Evolutionary conservation across 2,797 vertebrate species (phyloP), one percentile per base, ranked within the genome.

Genomic region (Mionectes olivaceus): DNA sequence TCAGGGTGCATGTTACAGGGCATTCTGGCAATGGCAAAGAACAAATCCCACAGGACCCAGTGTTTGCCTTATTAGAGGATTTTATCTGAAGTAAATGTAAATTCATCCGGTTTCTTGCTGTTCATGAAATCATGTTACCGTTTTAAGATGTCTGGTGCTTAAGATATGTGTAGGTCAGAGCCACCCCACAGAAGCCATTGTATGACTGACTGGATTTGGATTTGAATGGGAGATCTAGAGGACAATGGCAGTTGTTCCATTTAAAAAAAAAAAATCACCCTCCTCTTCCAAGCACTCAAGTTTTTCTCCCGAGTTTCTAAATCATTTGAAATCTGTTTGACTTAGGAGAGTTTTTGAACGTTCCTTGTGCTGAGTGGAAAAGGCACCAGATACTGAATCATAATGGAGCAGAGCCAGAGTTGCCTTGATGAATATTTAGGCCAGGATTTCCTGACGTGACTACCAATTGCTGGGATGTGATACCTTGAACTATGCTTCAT

Each of bases 1-100:
- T 87, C 93, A 83, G 91, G 86, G 77, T 75, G 82, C 59, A 21
- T 61, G 69, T 80, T 90, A 83, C 91, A 93, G 92, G 87, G 83
- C 89, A 35, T 87, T 88, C 67, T 82, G 81, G 83, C 67, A 56
- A 10, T 75, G 56, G 71, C 1, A 0, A 39, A 59, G 75, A 89
- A 24, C 79, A 94, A 87, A 63, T 90, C 93, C 91, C 84, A 0
- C 3, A 84, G 81, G 94, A 65, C 32, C 39, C 91, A 47, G 28
- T 81, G 35, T 73, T 93, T 74, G 57, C 64, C 37, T 92, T 93
- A 37, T 53, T 81, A 57, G 76, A 83, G 56, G 27, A 35, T 84
- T 87, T 94, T 90, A 86, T 86, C 83, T 85, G 87, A 86, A 92
- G 67, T 59, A 80, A 76, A 74, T 79, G 70, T 81, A 77, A 81